Conservation (phyloP, 2,888 invertebrate species). For the Scaptomyza caliginosa region DNA sequence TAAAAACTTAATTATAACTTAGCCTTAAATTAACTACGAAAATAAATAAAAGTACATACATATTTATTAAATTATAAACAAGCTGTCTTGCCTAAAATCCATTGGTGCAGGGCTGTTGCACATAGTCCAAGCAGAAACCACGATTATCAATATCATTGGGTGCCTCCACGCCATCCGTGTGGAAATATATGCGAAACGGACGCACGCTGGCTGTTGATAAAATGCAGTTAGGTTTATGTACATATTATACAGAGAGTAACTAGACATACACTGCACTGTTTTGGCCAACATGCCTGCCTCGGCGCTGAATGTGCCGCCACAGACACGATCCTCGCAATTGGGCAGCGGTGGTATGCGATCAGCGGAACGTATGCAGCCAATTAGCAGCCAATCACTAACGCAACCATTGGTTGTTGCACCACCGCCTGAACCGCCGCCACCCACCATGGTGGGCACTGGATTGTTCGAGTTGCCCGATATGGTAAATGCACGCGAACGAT, state of each 20-base stretch:
- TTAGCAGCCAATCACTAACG: constrained; percentile 91
- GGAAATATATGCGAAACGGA: constrained; percentile 91
- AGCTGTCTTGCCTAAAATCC: constrained; percentile 59
- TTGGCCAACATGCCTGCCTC: constrained; percentile 89
- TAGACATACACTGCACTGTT: constrained; percentile 89
- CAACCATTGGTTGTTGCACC: constrained; percentile 86
- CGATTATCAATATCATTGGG: constrained; percentile 90
- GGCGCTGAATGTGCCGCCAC: constrained; percentile 91
- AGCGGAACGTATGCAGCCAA: constrained; percentile 88
- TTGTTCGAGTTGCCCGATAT: constrained; percentile 91
- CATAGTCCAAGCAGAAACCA: constrained; percentile 92
- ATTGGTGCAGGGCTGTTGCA: constrained; percentile 93
- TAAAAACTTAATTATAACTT: constrained; percentile 38
- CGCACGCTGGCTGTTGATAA: constrained; percentile 89
- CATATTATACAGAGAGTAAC: too few relatives aligned
- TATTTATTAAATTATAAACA: constrained; percentile 60
- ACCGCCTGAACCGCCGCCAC: constrained; percentile 86
- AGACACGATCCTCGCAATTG: constrained; percentile 91
- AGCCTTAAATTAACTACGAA: constrained; percentile 65
- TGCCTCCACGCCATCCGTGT: constrained; percentile 91
- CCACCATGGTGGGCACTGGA: constrained; percentile 89
- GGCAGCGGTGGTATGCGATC: constrained; percentile 85
- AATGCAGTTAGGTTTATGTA: not conserved
- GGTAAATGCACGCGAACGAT: constrained; percentile 90
- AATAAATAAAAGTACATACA: constrained; percentile 64